These are phyloP conservation scores for Rhynchomys soricoides DNA, from an alignment of 2,113 vertebrate genomes.

Conservation along the genomic window DNA sequence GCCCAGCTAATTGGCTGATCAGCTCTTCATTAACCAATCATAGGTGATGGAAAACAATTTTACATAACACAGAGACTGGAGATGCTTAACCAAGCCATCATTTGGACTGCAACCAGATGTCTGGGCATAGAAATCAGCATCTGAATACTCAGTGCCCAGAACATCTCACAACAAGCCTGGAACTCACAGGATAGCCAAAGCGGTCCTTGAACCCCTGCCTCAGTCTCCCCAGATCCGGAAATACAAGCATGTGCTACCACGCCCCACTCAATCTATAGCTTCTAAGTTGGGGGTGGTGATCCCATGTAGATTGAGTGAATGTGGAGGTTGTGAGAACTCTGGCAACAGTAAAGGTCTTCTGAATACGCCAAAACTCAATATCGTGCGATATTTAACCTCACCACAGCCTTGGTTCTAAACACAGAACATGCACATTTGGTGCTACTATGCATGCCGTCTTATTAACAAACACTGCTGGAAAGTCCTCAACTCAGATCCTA, in stretches of 20 bases:
- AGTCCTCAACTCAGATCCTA: not conserved
- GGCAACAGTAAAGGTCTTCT: not conserved
- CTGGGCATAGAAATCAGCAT: no score
- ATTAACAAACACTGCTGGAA: not conserved
- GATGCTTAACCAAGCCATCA: no score
- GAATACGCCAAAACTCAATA: not conserved
- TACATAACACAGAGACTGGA: no score
- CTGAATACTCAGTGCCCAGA: no score
- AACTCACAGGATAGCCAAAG: not conserved
- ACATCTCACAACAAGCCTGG: not conserved
- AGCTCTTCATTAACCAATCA: no score
- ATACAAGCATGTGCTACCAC: not conserved
- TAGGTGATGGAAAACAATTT: no score
- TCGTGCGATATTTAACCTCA: not conserved
- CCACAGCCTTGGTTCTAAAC: not conserved
- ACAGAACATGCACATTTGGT: not conserved
- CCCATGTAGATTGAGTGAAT: not conserved
- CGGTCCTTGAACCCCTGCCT: not conserved
- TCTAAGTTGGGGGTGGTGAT: not conserved
- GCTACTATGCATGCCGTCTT: not conserved
- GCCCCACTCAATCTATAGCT: not conserved
- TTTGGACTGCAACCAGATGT: no score
- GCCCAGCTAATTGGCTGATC: no score
- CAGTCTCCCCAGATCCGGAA: not conserved
- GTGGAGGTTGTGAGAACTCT: not conserved